Base-by-base conservation (phyloP, 2,113 vertebrate species). In the Oncorhynchus tshawytscha region DNA sequence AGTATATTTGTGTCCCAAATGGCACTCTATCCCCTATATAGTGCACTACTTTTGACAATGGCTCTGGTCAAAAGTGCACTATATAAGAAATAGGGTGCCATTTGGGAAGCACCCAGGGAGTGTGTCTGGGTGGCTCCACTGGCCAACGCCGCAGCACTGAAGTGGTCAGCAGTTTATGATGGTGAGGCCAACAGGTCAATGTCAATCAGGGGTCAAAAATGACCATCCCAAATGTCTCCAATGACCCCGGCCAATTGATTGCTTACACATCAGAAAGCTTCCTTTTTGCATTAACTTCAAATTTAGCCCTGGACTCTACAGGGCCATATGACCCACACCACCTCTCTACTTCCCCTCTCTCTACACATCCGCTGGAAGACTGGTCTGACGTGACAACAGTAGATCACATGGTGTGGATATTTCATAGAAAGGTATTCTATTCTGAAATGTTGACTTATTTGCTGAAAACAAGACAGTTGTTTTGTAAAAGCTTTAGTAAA, bases 211-310 rank as follows among this genome's bases (percentile, higher is more conserved):
- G 79, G 80, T 78, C 67, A 80, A n/a, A 71, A 89, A 88, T 84
- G 78, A 78, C 81, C 81, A 78, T 31, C 84, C 75, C 78, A 79
- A 72, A 90, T 82, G 84, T 90, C 90, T 88, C 85, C 82, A 89
- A 85, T 91, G 89, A 92, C 62, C 77, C 71, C n/a, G 1, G 65
- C 69, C 74, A 83, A 92, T 90, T 90, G 88, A 92, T 91, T 86
- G 88, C 91, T 91, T 86, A 87, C 89, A 86, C 90, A 90, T 91
- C 80, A 84, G 82, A 86, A 88, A 82, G 76, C 78, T 76, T 72
- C 78, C 59, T 66, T 57, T 74, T 45, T 65, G 62, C 27, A 74
- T 87, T 85, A 86, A 89, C 80, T 88, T 88, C 73, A 86, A 73
- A 89, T 91, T 84, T 87, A 86, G 82, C 78, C 34, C 16, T 4